Evolutionary conservation across 2,113 vertebrate genomes (phyloP).

Genomic region (Pontoporia blainvillei): DNA sequence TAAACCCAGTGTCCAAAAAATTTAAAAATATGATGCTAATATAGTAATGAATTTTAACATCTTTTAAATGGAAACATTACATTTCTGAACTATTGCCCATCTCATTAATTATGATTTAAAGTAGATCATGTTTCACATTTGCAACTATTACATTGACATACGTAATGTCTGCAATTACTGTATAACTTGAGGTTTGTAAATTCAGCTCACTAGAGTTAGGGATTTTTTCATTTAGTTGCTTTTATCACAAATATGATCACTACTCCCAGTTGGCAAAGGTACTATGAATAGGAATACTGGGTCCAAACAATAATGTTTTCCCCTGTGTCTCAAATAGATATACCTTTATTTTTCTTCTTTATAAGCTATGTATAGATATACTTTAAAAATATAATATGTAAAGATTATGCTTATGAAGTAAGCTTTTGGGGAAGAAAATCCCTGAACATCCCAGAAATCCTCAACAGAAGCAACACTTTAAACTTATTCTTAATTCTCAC

Average conservation of each 20-base stretch:
- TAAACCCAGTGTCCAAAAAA: no score
- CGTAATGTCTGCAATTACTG: neutral
- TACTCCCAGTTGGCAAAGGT: neutral
- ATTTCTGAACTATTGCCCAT: constrained; percentile 49
- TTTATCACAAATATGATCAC: neutral
- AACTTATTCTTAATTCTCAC: neutral
- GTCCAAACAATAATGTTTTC: constrained; percentile 6
- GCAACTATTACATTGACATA: constrained; percentile 41
- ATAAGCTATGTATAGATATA: neutral
- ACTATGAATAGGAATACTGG: neutral
- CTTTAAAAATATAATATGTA: neutral
- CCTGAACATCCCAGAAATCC: neutral
- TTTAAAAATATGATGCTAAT: constrained; percentile 59
- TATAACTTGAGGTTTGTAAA: constrained; percentile 1
- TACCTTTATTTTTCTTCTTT: neutral
- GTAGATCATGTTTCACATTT: constrained; percentile 53
- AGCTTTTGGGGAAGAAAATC: neutral
- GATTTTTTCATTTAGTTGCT: constrained; percentile 1
- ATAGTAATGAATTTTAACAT: constrained; percentile 64
- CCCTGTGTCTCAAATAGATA: neutral
- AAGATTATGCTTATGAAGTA: neutral
- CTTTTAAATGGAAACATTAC: constrained; percentile 60
- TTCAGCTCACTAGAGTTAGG: constrained; percentile 1
- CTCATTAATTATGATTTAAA: constrained; percentile 58
- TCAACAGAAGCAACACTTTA: neutral